Base-by-base conservation (phyloP, 2,888 invertebrate genomes). In the Drosophila fulvimacula region DNA sequence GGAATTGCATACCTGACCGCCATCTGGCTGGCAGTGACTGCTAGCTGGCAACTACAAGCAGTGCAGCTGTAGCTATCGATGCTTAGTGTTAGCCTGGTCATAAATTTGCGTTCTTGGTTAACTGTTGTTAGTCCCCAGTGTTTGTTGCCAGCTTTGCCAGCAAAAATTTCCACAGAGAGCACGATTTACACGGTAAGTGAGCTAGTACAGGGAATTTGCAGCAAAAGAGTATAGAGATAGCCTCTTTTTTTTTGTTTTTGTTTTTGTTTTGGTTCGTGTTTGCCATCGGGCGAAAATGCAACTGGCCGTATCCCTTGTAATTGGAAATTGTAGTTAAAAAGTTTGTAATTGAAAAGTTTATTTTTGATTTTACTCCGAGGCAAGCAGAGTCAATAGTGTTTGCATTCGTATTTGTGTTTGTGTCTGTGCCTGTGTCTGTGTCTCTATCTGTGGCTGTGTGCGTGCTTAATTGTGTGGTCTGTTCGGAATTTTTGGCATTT, bases 281-380 rank as follows among this genome's bases (percentile, higher is more conserved):
- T 49, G 46, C 32, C 59, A 57, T 55, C 48, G 64, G 56, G 38
- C 49, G 44, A 58, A 63, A 69, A 64, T 79, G 52, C 65, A 66
- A 69, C 49, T 58, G 64, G 21, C 57, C 41, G 39, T 27, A 52
- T 63, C 71, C 62, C 66, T 72, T 83, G 88, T 87, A 84, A 89
- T 84, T 89, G 87, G 84, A 89, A 87, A 83, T 88, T 86, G 81
- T 69, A 88, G 83, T 83, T 76, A 65, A 74, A 83, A 84, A 88
- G 67, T 84, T 88, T 66, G 65, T 76, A 74, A 72, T 75, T 64
- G 71, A 82, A 86, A 86, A 77, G 89, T 88, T 88, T 73, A 72
- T 66, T 76, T 83, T 80, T 77, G 83, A 83, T 73, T 76, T 69
- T 17, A 61, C 61, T 65, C 69, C 39, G 32, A 46, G 42, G 32